Evolutionary conservation across 2,888 invertebrate species (phyloP).

Genomic region (Nemapogon koenigi): DNA sequence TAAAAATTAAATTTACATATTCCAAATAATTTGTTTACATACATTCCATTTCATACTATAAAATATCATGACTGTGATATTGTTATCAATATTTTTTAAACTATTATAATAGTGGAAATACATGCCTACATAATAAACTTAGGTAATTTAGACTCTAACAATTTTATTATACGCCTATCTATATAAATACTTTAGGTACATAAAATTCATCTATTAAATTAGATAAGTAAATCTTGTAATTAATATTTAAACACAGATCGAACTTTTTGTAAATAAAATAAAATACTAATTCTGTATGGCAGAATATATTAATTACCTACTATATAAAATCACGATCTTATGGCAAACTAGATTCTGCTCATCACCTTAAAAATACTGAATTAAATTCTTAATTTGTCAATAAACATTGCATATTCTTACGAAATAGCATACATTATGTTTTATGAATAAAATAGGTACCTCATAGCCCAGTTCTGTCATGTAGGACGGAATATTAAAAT

Average conservation of each 20-base stretch:
- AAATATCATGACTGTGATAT: no score
- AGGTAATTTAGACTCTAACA: no score
- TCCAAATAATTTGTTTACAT: no score
- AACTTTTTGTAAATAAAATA: slow-evolving; percentile 2
- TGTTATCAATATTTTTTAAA: no score
- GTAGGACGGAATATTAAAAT: background rate
- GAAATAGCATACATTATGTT: background rate
- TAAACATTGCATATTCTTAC: background rate
- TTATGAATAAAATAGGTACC: background rate
- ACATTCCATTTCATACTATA: no score
- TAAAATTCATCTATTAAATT: no score
- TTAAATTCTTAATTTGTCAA: slow-evolving; percentile 1
- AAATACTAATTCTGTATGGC: background rate
- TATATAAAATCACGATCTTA: slow-evolving; percentile 2
- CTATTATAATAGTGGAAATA: no score
- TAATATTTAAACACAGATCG: slow-evolving; percentile 2
- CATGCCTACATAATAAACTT: no score
- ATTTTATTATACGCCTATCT: no score
- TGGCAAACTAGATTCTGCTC: slow-evolving; percentile 3
- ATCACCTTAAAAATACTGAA: slow-evolving; percentile 1
- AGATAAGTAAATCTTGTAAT: slow-evolving; percentile 1
- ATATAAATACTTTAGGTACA: no score
- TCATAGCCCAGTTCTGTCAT: slow-evolving; percentile 7
- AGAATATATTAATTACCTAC: background rate
- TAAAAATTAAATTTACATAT: no score